Percentiles rank a stretch among this genome's conserved stretches.
These are phyloP conservation scores for Drosophila yooni DNA, from an alignment of 2,888 invertebrate species.

Conservation along the genomic window DNA sequence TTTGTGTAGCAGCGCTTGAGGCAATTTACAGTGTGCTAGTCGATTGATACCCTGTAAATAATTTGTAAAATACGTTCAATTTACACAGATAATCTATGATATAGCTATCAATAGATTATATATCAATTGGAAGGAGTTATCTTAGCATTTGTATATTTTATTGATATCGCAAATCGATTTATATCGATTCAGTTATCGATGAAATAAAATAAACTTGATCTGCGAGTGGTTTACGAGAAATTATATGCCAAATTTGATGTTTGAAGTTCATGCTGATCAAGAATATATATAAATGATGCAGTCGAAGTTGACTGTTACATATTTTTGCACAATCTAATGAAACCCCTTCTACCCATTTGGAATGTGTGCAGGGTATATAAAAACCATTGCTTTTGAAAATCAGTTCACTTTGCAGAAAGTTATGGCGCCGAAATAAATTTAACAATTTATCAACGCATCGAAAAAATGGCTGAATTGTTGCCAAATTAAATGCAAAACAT, in stretches of 20 bases:
- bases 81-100: not conserved
- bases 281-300: not conserved
- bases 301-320: too few relatives aligned
- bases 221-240: too few relatives aligned
- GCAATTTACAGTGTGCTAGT: not conserved
- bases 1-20: not conserved
- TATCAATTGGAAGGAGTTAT: too few relatives aligned
- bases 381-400: not conserved
- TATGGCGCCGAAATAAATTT: not conserved
- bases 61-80: not conserved
- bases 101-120: not conserved
- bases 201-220: too few relatives aligned
- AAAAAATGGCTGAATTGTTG: not conserved
- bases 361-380: not conserved
- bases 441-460: not conserved
- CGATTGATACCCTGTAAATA: not conserved
- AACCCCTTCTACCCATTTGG: not conserved
- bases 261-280: not conserved
- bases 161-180: not conserved
- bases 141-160: not conserved
- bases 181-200: not conserved
- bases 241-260: too few relatives aligned
- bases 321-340: too few relatives aligned
- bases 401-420: not conserved
- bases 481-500: not conserved